Conservation (phyloP, 2,113 vertebrate genomes). For the Laterallus jamaicensis region DNA sequence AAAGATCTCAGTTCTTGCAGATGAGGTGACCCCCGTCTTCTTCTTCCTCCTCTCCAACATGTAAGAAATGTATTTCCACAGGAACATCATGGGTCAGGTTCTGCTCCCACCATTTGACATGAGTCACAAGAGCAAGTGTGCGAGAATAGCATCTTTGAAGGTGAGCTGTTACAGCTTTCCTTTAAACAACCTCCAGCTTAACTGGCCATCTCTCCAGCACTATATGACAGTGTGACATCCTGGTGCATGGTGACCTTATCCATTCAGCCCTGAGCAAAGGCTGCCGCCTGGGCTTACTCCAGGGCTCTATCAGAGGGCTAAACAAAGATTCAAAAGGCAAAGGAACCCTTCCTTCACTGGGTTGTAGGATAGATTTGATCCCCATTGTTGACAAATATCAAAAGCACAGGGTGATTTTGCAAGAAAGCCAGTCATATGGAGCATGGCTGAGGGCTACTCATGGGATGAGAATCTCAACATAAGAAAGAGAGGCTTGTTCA, state of each 20-base stretch:
- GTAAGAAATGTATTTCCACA: neutral
- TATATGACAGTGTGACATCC: neutral
- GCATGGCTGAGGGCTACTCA: neutral
- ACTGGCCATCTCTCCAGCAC: neutral
- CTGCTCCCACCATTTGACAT: fast-evolving
- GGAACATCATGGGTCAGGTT: neutral
- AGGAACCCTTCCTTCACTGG: neutral
- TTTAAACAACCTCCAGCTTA: neutral
- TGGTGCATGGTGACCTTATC: neutral
- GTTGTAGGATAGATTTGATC: neutral
- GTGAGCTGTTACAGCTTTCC: neutral
- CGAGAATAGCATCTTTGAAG: neutral
- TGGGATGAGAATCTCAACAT: neutral
- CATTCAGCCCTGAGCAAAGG: neutral
- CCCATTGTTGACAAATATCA: neutral
- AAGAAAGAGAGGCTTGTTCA: neutral
- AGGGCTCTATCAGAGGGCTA: neutral
- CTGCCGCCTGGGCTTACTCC: neutral
- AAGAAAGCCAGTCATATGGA: neutral
- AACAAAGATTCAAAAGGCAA: neutral
- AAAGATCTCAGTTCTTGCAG: neutral
- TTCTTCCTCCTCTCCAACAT: neutral
- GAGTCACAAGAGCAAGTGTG: neutral
- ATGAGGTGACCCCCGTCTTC: neutral
- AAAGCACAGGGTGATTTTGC: neutral